A percentile compares a stretch with the other conserved stretches of the same genome.
These are phyloP conservation scores for Scaptomyza polygonia DNA, from an alignment of 2,888 invertebrate species.

Conservation along the genomic window DNA sequence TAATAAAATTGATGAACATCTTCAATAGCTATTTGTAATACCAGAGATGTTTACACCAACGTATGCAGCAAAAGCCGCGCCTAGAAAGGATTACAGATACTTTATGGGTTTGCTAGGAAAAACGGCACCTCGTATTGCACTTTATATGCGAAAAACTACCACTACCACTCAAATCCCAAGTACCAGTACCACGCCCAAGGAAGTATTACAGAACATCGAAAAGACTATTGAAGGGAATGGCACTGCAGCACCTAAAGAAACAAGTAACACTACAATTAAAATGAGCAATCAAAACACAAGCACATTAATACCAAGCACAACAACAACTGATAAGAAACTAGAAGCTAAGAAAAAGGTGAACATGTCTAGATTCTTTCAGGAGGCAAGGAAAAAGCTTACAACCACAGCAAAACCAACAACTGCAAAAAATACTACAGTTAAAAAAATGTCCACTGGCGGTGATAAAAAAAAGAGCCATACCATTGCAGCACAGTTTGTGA, in stretches of 20 bases:
- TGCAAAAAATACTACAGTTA: neutral
- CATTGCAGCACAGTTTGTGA: neutral
- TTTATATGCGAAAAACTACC: rapidly evolving
- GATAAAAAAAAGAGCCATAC: neutral
- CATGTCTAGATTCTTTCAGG: neutral
- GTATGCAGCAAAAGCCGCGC: neutral
- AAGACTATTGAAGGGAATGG: neutral
- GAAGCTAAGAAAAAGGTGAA: neutral
- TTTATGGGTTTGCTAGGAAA: neutral
- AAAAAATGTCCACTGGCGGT: neutral
- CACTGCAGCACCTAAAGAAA: neutral
- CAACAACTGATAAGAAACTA: neutral
- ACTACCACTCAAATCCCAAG: no score
- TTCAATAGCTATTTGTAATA: conserved; percentile 1
- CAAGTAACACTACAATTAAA: no score
- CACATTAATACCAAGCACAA: neutral
- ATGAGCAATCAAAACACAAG: neutral
- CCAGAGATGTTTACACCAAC: neutral
- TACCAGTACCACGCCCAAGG: neutral
- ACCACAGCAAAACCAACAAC: neutral
- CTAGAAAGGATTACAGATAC: conserved; percentile 2
- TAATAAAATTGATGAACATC: neutral
- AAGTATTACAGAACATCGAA: neutral
- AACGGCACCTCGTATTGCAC: rapidly evolving
- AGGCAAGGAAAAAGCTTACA: neutral